Conservation (phyloP, 2,888 invertebrate genomes). For the Metopia argyrocephala region DNA sequence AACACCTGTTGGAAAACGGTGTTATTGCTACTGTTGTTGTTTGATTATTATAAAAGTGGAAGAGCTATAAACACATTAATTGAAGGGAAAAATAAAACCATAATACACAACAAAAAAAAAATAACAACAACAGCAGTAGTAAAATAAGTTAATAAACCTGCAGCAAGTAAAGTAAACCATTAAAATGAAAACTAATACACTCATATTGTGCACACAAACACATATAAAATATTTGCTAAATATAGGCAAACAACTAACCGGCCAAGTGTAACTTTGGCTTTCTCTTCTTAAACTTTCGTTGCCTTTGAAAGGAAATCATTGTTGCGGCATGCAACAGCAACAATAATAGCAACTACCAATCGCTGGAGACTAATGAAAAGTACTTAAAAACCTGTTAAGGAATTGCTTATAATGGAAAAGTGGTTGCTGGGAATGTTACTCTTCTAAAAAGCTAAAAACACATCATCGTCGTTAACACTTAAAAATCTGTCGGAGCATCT, state of each 20-base stretch:
- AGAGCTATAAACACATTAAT: slow-evolving; percentile 61
- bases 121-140: not conserved
- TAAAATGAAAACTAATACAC: slow-evolving; percentile 54
- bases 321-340: not conserved
- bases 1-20: slow-evolving; percentile 61
- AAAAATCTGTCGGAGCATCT: too few species aligned
- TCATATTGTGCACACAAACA: not conserved
- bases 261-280: not conserved
- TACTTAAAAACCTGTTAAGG: slow-evolving; percentile 39
- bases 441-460: too few species aligned
- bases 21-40: not conserved
- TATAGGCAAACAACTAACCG: not conserved
- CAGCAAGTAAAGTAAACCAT: slow-evolving; percentile 61
- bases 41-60: slow-evolving; percentile 33
- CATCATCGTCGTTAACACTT: too few species aligned
- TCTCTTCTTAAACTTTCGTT: not conserved
- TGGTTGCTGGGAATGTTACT: too few species aligned
- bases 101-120: slow-evolving; percentile 29
- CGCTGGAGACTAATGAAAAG: slow-evolving; percentile 57
- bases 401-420: not conserved
- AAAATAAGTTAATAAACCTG: slow-evolving; percentile 64
- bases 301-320: not conserved
- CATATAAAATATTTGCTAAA: not conserved
- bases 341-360: not conserved
- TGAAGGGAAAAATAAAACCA: slow-evolving; percentile 33